Evolutionary conservation across 2,888 invertebrate genomes (phyloP).

Genomic region (Dascillus cervinus): DNA sequence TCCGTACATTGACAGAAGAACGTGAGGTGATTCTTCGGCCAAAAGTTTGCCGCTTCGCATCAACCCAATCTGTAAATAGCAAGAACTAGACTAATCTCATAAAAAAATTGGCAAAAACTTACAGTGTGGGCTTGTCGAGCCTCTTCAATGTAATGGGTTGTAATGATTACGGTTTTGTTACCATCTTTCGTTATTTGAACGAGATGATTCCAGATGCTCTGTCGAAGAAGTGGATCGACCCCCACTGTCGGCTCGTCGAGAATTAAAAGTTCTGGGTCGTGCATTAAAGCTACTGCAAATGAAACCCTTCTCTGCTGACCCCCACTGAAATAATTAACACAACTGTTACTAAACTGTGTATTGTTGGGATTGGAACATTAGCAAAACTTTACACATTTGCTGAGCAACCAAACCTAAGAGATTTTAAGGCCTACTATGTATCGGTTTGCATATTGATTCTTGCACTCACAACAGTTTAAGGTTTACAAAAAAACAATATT

Average conservation of each 20-base stretch:
- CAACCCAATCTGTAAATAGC: slow-evolving; percentile 71
- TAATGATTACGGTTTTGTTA: slow-evolving; percentile 86
- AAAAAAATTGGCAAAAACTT: slow-evolving; percentile 34
- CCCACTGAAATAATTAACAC: slow-evolving; percentile 53
- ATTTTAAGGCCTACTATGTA: no score
- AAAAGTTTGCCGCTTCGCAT: slow-evolving; percentile 88
- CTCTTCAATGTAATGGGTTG: slow-evolving; percentile 94
- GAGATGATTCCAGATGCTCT: slow-evolving; percentile 92
- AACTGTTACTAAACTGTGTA: no score
- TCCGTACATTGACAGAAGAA: slow-evolving; percentile 73
- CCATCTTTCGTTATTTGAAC: slow-evolving; percentile 84
- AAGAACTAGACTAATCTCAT: slow-evolving; percentile 4
- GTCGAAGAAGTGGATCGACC: slow-evolving; percentile 81
- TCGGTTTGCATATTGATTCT: no score
- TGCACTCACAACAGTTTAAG: no score
- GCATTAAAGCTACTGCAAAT: slow-evolving; percentile 86
- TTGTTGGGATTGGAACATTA: no score
- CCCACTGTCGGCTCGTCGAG: slow-evolving; percentile 91
- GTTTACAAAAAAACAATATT: no score
- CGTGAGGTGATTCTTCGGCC: slow-evolving; percentile 85
- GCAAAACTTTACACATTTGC: no score
- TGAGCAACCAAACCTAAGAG: no score
- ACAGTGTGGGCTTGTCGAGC: slow-evolving; percentile 85
- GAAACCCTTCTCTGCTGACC: slow-evolving; percentile 88
- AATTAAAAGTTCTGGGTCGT: slow-evolving; percentile 85